Evolutionary conservation across 2,797 vertebrate genomes (phyloP), one percentile per base, ranked within the genome.

Genomic region (Lacerta bilineata): DNA sequence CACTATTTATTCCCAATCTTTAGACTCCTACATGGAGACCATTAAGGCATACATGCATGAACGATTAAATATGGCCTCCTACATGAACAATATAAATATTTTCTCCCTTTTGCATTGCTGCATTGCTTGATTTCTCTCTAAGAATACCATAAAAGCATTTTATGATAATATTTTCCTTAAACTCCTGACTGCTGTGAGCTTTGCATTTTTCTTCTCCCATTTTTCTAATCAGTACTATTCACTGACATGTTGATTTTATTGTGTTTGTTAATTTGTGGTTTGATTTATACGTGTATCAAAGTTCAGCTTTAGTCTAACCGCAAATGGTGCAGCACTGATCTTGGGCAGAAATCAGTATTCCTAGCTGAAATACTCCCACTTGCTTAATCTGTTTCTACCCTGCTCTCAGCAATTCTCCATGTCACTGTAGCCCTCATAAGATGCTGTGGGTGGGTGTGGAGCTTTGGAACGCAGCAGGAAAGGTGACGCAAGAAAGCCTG

Each of bases 21-120:
- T 1, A 0, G 46, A 87, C 72, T 77, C 8, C 15, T 33, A 1
- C 74, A n/a, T 8, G 1, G 64, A 87, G 7, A 4, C 6, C 71
- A n/a, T 84, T 33, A 87, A 36, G 27, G 6, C 68, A 75, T 87
- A n/a, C 64, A 9, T 80, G 18, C 11, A 64, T 33, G 11, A 29
- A 75, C 1, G n/a, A 29, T 75, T 43, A 41, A 79, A 84, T 3
- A 68, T 29, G 27, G 1, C 39, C 2, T 72, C 50, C 25, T 20
- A 82, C 15, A 72, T 74, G 64, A 61, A 59, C 85, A 85, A 80
- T 71, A 71, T 39, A 76, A 80, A 77, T 75, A 13, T 75, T 76
- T 43, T 46, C 50, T 59, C 41, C 23, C 9, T 66, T 84, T 81
- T 33, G 23, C 25, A 23, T n/a, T 79, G 8, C 75, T 84, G 29